These are phyloP conservation scores for Psettodes erumei DNA, from an alignment of 2,113 vertebrate genomes.

Conservation along the genomic window DNA sequence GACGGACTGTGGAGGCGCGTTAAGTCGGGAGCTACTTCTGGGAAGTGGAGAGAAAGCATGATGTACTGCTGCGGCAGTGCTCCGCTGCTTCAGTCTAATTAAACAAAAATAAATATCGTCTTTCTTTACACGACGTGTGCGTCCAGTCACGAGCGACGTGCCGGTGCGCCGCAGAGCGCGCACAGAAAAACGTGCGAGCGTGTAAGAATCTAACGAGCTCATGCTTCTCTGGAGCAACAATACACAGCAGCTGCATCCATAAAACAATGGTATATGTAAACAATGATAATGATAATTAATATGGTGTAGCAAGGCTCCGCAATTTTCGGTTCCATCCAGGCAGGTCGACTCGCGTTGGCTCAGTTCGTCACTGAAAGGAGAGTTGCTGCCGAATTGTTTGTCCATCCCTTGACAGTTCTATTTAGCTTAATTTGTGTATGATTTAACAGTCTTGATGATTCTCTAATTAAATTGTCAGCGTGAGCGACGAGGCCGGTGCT, in stretches of 20 bases:
- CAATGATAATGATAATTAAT: not conserved
- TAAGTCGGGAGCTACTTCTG: too few species aligned
- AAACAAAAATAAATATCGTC: too few species aligned
- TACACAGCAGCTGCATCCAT: not conserved
- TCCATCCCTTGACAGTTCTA: constrained; percentile 50
- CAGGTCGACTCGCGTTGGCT: not conserved
- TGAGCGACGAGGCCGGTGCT: constrained; percentile 41
- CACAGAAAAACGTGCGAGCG: too few species aligned
- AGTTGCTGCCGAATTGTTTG: constrained; percentile 32
- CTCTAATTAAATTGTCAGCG: constrained; percentile 65
- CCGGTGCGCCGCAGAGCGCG: too few species aligned
- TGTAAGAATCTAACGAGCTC: not conserved
- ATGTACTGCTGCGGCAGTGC: too few species aligned
- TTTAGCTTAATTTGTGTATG: constrained; percentile 56
- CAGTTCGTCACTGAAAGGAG: constrained; percentile 20
- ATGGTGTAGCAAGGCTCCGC: not conserved
- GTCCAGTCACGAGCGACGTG: too few species aligned
- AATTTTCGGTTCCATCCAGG: not conserved
- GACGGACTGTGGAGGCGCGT: too few species aligned
- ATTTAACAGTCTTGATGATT: constrained; percentile 46
- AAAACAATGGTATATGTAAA: not conserved
- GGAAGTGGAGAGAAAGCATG: too few species aligned
- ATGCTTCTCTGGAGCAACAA: not conserved
- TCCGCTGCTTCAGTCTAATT: too few species aligned
- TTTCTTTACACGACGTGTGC: too few species aligned